phyloP scores from a whole-genome alignment of 53 echinoderm and acorn worm genomes.

The Crossaster papposus region DNA sequence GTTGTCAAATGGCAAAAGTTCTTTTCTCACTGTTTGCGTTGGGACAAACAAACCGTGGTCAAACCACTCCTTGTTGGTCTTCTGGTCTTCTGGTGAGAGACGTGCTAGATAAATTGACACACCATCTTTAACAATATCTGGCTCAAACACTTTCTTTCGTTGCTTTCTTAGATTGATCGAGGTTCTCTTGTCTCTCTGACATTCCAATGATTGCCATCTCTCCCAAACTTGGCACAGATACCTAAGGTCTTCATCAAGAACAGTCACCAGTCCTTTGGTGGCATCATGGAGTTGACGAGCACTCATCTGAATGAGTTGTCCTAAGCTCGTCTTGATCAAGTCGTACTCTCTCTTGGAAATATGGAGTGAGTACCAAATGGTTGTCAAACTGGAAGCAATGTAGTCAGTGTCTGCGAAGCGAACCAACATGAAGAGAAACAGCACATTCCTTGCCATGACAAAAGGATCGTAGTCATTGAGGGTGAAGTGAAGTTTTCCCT shows the following conservation, averaged over 20 bases:
- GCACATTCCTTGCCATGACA: conserved; percentile 54
- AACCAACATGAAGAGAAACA: conserved; percentile 48
- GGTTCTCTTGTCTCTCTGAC: conserved; percentile 11
- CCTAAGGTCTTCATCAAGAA: conserved; percentile 23
- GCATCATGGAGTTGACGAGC: conserved; percentile 16
- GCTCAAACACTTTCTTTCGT: neutral
- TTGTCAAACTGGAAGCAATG: neutral
- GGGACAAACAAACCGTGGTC: conserved; percentile 49
- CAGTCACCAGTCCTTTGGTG: conserved; percentile 47
- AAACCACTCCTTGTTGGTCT: conserved; percentile 22
- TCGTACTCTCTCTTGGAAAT: neutral
- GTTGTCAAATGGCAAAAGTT: conserved; percentile 45
- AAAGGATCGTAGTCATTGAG: conserved; percentile 51
- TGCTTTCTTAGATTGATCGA: conserved; percentile 53
- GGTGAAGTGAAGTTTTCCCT: conserved; percentile 35
- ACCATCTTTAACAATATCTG: neutral
- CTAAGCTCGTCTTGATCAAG: conserved; percentile 38
- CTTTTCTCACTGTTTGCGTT: neutral
- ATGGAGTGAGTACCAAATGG: neutral
- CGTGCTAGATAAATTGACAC: neutral
- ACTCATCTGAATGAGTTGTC: neutral
- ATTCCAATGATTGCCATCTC: conserved; percentile 54
- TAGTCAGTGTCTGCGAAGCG: neutral
- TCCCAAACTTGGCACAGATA: conserved; percentile 53
- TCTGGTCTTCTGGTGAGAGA: neutral